Base-by-base conservation (phyloP, 2,113 vertebrate species). In the Larimichthys polyactis region DNA sequence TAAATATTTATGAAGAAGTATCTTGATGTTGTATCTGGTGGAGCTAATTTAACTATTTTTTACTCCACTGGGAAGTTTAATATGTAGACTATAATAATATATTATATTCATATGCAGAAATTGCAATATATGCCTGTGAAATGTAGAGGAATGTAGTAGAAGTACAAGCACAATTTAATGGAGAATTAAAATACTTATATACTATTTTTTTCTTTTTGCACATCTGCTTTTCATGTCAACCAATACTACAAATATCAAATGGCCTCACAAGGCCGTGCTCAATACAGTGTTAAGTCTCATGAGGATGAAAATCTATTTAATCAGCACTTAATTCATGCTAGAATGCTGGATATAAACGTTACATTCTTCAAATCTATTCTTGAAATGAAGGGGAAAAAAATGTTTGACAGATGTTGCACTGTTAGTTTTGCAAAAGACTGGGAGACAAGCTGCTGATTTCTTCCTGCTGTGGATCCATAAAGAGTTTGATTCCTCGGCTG, bases 401-500 rank as follows among this genome's bases (percentile, higher is more conserved):
- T 11, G 8, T 11, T 46, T 20, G 48, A 68, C 22, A 11, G 16
- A n/a, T 49, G 44, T 51, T 19, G 11, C 29, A 36, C 29, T 20
- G 32, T 62, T 19, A 32, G 7, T 19, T 19, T 62, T 36, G 29
- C 32, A 36, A 60, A 62, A 40, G 17, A 62, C 3, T 10, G 2
- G 7, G 60, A 64, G n/a, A 29, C 62, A 46, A 65, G 36, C n/a
- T 36, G 32, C 4, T 17, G 52, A 76, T 76, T 29, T 66, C 36
- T 16, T 46, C 29, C 27, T 20, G 12, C 9, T 27, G 20, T n/a
- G 16, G 29, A 19, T 55, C 22, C n/a, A 14, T 20, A 16, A 65
- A 64, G 55, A 43, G n/a, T 58, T 44, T 32, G 17, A 66, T 75
- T 36, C 11, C 29, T 44, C n/a, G 15, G 32, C 22, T 43, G n/a